Conservation (phyloP, 2,888 invertebrate genomes). For the Cheilosia variabilis region DNA sequence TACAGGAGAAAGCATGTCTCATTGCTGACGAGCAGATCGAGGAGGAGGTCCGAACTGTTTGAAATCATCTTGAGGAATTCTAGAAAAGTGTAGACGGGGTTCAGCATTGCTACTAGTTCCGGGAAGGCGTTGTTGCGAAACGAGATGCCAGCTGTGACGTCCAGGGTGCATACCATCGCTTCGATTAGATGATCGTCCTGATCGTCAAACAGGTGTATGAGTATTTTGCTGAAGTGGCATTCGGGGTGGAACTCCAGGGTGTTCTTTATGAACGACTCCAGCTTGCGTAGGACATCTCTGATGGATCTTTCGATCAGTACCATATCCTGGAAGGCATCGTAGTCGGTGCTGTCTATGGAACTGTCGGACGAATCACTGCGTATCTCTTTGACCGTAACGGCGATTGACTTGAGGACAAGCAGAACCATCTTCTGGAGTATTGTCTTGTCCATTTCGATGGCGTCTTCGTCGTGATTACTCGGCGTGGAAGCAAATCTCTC, state of each 20-base stretch:
- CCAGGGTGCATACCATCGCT: conserved; percentile 95
- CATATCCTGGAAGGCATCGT: conserved; percentile 95
- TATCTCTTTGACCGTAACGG: conserved; percentile 95
- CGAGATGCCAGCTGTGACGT: conserved; percentile 93
- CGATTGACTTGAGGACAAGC: conserved; percentile 94
- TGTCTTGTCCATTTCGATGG: conserved; percentile 87
- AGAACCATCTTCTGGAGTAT: conserved; percentile 93
- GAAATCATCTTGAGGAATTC: conserved; percentile 93
- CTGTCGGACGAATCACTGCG: conserved; percentile 94
- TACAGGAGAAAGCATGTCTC: conserved; percentile 95
- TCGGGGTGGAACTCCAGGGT: conserved; percentile 94
- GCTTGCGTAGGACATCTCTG: conserved; percentile 91
- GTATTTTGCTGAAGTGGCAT: conserved; percentile 93
- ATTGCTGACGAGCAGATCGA: conserved; percentile 94
- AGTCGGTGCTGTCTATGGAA: conserved; percentile 92
- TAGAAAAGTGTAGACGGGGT: conserved; percentile 93
- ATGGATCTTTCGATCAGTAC: conserved; percentile 94
- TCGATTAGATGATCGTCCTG: conserved; percentile 96
- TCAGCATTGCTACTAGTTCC: conserved; percentile 91
- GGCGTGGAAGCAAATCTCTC: conserved; percentile 57
- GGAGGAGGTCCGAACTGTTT: conserved; percentile 90
- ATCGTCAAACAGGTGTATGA: conserved; percentile 94
- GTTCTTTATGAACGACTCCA: conserved; percentile 92
- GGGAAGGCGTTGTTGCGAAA: conserved; percentile 92
- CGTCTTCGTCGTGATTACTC: conserved; percentile 72